Conservation (phyloP, 2,888 invertebrate genomes). For the Stegophylla sp. region DNA sequence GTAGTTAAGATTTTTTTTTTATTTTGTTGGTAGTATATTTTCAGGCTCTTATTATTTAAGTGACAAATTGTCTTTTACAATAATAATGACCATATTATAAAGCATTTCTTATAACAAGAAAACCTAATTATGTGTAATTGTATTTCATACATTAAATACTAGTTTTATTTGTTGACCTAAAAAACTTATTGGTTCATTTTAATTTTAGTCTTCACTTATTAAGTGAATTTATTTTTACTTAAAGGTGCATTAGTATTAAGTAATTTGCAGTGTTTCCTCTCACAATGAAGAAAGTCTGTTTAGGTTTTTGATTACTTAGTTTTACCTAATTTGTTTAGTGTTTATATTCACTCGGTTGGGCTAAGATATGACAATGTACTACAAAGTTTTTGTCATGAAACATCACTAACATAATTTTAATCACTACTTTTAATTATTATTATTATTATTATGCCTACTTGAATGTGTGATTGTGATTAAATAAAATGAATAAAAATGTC, state of each 20-base stretch:
- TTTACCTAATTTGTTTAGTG: slow-evolving; percentile 39
- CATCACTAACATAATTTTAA: slow-evolving; percentile 56
- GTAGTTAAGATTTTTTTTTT: slow-evolving; percentile 16
- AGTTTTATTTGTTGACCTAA: slow-evolving; percentile 25
- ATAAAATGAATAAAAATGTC: slow-evolving; percentile 22
- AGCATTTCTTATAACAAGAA: slow-evolving; percentile 1
- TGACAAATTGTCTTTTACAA: slow-evolving; percentile 7
- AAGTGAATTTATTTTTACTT: slow-evolving; percentile 13
- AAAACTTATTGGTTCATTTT: slow-evolving; percentile 26
- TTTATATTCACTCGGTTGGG: slow-evolving; percentile 54
- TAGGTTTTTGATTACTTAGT: slow-evolving; percentile 16
- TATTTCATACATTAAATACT: slow-evolving; percentile 10
- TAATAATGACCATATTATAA: slow-evolving; percentile 1
- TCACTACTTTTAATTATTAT: slow-evolving; percentile 4
- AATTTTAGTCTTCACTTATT: slow-evolving; percentile 18
- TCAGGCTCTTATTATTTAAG: not conserved
- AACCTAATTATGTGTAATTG: slow-evolving; percentile 1
- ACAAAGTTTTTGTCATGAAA: slow-evolving; percentile 35
- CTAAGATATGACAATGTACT: slow-evolving; percentile 30
- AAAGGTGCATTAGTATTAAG: slow-evolving; percentile 12
- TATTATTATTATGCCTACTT: slow-evolving; percentile 20
- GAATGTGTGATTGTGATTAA: slow-evolving; percentile 47
- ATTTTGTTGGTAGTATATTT: not conserved
- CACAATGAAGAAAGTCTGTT: slow-evolving; percentile 7
- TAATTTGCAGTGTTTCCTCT: slow-evolving; percentile 30